A percentile compares a stretch with the other conserved stretches of the same genome.
phyloP scores from a whole-genome alignment of 2,113 vertebrate species.

The Chauna torquata region DNA sequence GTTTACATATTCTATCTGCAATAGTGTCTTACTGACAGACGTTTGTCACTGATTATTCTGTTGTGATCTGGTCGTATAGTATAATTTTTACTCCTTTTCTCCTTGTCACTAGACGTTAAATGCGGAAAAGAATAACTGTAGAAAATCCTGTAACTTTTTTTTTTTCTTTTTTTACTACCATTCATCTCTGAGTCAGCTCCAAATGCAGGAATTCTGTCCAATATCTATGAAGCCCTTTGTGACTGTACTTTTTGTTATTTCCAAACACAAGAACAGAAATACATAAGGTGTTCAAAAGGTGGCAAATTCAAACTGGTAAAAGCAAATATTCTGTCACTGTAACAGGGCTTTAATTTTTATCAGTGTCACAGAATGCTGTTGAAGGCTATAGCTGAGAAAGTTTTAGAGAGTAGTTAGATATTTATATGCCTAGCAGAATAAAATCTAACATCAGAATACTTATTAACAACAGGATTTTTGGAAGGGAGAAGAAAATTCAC shows the following conservation, averaged over 20 bases:
- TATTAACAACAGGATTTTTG: not conserved
- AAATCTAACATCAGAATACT: not conserved
- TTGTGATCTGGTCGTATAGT: not conserved
- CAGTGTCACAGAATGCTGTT: not conserved
- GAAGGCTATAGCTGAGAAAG: not conserved
- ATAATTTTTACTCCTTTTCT: not conserved
- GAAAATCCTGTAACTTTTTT: not conserved
- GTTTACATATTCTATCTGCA: slow-evolving; percentile 23
- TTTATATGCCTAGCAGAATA: not conserved
- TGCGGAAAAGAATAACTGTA: not conserved
- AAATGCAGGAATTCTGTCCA: not conserved
- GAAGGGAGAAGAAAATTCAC: not conserved
- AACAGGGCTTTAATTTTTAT: not conserved
- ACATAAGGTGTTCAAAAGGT: not conserved
- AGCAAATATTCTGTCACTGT: not conserved
- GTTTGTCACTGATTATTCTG: slow-evolving; percentile 27
- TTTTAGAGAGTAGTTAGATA: not conserved
- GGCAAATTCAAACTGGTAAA: not conserved
- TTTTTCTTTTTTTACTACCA: not conserved
- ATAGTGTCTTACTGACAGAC: not conserved
- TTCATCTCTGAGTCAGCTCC: not conserved
- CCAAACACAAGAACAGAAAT: not conserved
- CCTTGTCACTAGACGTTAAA: slow-evolving; percentile 2
- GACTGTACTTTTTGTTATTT: not conserved
- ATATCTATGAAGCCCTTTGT: not conserved